Evolutionary conservation across 2,113 vertebrate genomes (phyloP).

Genomic region (Ceyx margarethae): DNA sequence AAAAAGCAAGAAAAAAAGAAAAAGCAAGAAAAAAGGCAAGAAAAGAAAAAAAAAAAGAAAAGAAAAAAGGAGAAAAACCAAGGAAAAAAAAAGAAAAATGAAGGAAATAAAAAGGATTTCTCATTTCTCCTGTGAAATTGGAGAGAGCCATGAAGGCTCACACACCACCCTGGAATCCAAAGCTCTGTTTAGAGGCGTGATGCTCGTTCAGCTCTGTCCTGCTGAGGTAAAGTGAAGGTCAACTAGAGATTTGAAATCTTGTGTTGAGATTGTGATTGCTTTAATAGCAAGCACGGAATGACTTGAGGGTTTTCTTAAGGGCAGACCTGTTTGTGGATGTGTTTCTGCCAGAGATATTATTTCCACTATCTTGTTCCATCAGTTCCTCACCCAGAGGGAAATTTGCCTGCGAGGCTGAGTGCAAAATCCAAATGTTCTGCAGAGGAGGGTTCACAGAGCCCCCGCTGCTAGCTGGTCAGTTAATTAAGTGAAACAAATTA

Average conservation of each 20-base stretch:
- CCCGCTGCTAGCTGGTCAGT: background rate
- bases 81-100: background rate
- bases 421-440: background rate
- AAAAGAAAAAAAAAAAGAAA: too few species aligned
- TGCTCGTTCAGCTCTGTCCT: conserved; percentile 16
- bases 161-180: background rate
- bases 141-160: background rate
- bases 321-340: background rate
- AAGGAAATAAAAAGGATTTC: background rate
- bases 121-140: background rate
- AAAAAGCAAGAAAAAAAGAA: too few species aligned
- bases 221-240: conserved; percentile 42
- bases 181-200: background rate
- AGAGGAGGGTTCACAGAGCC: background rate
- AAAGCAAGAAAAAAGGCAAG: too few species aligned
- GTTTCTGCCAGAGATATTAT: background rate
- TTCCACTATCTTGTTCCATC: background rate
- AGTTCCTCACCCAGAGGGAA: background rate
- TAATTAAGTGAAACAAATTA: conserved; percentile 32
- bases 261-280: conserved; percentile 22
- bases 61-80: too few species aligned
- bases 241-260: conserved; percentile 29
- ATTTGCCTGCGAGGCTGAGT: background rate
- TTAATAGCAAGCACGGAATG: background rate
- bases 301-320: conserved; percentile 7